phyloP scores from a whole-genome alignment of 2,113 vertebrate genomes.

The Catharus fuscescens region DNA sequence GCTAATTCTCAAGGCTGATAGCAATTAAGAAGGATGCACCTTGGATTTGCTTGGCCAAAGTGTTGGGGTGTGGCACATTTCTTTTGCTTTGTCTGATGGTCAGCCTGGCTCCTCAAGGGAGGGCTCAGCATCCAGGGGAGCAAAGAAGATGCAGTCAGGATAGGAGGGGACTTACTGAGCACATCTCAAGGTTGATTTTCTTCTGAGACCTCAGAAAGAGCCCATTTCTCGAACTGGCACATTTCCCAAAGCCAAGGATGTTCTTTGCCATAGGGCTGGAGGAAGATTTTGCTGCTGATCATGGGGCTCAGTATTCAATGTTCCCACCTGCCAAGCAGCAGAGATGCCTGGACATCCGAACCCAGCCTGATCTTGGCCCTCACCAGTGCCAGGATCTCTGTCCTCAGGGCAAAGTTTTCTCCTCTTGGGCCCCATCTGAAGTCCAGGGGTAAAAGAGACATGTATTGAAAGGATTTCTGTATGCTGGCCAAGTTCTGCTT shows the following conservation, averaged over 20 bases:
- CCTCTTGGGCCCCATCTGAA: not conserved
- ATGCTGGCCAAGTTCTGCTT: not conserved
- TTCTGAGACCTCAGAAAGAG: not conserved
- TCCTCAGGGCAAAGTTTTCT: not conserved
- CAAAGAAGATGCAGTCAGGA: accelerated
- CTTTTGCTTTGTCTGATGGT: not conserved
- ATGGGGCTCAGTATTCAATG: too few relatives aligned
- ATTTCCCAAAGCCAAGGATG: not conserved
- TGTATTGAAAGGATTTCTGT: not conserved
- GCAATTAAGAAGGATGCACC: not conserved
- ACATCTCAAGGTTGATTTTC: not conserved
- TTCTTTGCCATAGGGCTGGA: not conserved
- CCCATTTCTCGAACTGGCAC: not conserved
- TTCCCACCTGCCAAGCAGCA: not conserved
- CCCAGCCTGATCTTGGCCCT: not conserved
- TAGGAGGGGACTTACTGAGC: not conserved
- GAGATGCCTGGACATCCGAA: not conserved
- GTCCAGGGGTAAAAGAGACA: not conserved
- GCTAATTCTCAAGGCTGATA: not conserved
- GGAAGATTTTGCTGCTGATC: not conserved
- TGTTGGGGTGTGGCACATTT: not conserved
- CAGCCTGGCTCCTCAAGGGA: not conserved
- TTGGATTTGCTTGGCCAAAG: not conserved
- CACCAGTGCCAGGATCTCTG: not conserved
- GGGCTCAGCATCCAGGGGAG: not conserved